Conservation (phyloP, 2,797 vertebrate species). For the Moxostoma hubbsi region DNA sequence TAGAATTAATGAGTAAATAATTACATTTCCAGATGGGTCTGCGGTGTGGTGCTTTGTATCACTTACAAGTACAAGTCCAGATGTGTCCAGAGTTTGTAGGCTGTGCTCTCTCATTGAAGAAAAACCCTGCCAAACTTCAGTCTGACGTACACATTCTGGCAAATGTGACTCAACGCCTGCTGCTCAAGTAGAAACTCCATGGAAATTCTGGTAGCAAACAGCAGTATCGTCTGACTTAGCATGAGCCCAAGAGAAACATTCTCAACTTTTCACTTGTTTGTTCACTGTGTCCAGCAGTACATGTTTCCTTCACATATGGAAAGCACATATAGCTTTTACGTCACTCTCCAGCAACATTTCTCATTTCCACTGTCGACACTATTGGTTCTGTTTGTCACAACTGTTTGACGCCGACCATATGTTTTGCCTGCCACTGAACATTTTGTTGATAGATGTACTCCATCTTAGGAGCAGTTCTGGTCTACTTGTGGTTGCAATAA, state of each 20-base stretch:
- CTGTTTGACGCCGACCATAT: constrained; percentile 46
- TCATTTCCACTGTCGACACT: constrained; percentile 52
- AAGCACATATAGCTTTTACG: constrained; percentile 52
- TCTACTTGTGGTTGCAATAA: constrained; percentile 12
- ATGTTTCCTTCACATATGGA: constrained; percentile 61
- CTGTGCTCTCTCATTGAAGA: constrained; percentile 47
- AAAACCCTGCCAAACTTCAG: constrained; percentile 46
- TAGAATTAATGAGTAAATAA: constrained; percentile 68
- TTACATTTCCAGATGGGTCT: constrained; percentile 71
- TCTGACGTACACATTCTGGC: constrained; percentile 52
- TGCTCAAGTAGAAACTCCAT: constrained; percentile 47
- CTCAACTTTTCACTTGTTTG: constrained; percentile 58
- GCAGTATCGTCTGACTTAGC: constrained; percentile 56
- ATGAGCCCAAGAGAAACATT: constrained; percentile 60
- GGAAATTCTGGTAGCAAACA: constrained; percentile 60
- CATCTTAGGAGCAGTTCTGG: neutral
- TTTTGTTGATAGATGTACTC: constrained; percentile 39
- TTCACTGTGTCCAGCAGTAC: constrained; percentile 48
- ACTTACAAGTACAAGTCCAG: constrained; percentile 65
- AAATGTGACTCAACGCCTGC: constrained; percentile 58
- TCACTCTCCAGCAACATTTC: constrained; percentile 39
- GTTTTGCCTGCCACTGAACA: constrained; percentile 34
- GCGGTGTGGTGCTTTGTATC: constrained; percentile 60
- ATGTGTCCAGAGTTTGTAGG: constrained; percentile 58
- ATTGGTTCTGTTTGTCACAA: constrained; percentile 43